Conservation (phyloP, 2,888 invertebrate genomes). For the Incurvaria masculella region DNA sequence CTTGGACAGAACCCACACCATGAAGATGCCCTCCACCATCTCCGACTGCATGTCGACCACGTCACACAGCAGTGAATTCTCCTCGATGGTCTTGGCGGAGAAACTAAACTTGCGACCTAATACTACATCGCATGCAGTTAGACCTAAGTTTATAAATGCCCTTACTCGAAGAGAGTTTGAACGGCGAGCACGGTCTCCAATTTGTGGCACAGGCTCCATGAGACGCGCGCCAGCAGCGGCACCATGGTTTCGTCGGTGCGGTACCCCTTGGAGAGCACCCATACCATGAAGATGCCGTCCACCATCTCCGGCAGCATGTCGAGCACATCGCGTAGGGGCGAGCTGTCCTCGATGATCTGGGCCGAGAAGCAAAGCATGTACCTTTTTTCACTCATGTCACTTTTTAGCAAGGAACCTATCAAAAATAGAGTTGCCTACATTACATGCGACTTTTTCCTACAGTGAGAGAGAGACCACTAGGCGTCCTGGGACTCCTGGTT, state of each 20-base stretch:
- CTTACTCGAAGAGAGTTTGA: background rate
- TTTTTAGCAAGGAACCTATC: background rate
- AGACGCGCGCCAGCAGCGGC: slow-evolving; percentile 68
- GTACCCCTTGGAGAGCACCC: slow-evolving; percentile 84
- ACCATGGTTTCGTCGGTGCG: slow-evolving; percentile 74
- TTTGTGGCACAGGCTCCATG: slow-evolving; percentile 68
- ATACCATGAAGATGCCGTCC: slow-evolving; percentile 84
- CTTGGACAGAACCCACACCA: slow-evolving; percentile 89
- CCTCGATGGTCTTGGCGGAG: slow-evolving; percentile 72
- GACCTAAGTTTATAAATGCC: too few species aligned
- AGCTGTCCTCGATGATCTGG: slow-evolving; percentile 67
- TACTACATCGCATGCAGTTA: too few species aligned
- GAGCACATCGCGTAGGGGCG: slow-evolving; percentile 67
- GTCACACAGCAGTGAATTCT: slow-evolving; percentile 65
- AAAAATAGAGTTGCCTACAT: background rate
- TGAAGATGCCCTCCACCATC: slow-evolving; percentile 78
- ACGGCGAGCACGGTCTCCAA: slow-evolving; percentile 62
- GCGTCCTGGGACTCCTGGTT: too few species aligned
- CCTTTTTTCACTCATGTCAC: too few species aligned
- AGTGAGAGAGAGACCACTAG: too few species aligned
- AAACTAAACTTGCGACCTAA: too few species aligned
- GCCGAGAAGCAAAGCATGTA: too few species aligned
- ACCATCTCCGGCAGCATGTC: slow-evolving; percentile 75
- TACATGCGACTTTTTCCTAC: too few species aligned
- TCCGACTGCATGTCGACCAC: slow-evolving; percentile 72